These are phyloP conservation scores for Dolichomitus sp. DNA, from an alignment of 2,888 invertebrate genomes.

Conservation along the genomic window DNA sequence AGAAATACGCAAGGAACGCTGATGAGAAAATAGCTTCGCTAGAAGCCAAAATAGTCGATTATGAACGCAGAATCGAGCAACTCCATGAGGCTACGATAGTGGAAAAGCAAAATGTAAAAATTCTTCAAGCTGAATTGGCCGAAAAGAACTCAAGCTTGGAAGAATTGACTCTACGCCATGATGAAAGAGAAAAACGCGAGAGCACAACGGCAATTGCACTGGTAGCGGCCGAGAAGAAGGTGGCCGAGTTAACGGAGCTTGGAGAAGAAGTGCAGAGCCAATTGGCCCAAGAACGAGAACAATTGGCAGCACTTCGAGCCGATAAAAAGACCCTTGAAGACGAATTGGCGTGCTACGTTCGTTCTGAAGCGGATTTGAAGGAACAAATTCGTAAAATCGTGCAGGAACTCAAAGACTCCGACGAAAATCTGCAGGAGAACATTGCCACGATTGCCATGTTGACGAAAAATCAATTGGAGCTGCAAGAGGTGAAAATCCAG, in stretches of 20 bases:
- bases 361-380: slow-evolving; percentile 24
- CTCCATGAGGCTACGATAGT: slow-evolving; percentile 48
- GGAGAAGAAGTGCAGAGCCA: slow-evolving; percentile 77
- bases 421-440: neutral
- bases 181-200: slow-evolving; percentile 31
- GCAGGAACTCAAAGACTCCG: neutral
- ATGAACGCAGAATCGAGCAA: slow-evolving; percentile 28
- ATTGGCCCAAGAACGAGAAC: slow-evolving; percentile 78
- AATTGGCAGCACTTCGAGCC: slow-evolving; percentile 60
- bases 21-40: slow-evolving; percentile 26
- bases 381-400: slow-evolving; percentile 24
- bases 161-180: slow-evolving; percentile 4
- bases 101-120: slow-evolving; percentile 10
- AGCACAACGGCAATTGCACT: slow-evolving; percentile 65
- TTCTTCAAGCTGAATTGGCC: slow-evolving; percentile 23
- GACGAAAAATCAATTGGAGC: neutral
- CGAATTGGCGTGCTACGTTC: slow-evolving; percentile 21
- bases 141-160: slow-evolving; percentile 30
- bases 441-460: neutral
- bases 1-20: slow-evolving; percentile 23
- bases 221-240: slow-evolving; percentile 72
- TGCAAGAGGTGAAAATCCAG: neutral
- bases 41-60: slow-evolving; percentile 28
- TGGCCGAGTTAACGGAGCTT: slow-evolving; percentile 68
- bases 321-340: slow-evolving; percentile 40